Percentiles rank a stretch among this genome's conserved stretches.
Evolutionary conservation across 2,797 vertebrate species (phyloP).

Genomic region (Myotis myotis): DNA sequence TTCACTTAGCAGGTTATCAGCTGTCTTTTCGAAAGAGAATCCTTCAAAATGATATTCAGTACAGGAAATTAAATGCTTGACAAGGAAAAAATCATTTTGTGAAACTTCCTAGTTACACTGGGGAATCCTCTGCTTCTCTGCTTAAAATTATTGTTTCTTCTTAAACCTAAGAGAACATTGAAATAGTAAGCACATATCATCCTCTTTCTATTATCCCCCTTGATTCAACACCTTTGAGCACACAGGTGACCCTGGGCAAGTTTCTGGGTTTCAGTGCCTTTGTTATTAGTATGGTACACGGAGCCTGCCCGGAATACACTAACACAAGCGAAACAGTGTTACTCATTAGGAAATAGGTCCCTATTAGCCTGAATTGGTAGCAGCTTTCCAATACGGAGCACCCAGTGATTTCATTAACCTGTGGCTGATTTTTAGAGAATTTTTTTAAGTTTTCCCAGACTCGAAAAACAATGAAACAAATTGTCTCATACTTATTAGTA

Average conservation of each 20-base stretch:
- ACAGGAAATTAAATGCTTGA: conserved; percentile 33
- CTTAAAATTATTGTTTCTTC: conserved; percentile 2
- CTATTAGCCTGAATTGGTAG: background rate
- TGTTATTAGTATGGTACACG: background rate
- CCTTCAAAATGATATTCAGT: background rate
- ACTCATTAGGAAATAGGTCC: background rate
- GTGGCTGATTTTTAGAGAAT: background rate
- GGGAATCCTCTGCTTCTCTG: background rate
- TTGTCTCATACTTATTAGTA: background rate
- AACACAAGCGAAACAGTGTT: background rate
- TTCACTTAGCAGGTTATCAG: background rate
- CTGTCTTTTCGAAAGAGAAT: background rate
- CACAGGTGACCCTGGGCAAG: background rate
- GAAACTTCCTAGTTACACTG: background rate
- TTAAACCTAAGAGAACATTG: conserved; percentile 2
- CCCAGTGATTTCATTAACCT: background rate
- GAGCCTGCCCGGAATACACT: background rate
- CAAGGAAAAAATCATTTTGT: background rate
- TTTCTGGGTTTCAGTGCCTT: background rate
- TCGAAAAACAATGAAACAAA: background rate
- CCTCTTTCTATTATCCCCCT: background rate
- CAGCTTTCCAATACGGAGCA: background rate
- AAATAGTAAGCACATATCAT: background rate
- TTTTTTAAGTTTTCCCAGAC: background rate
- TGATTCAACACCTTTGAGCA: background rate